These are phyloP conservation scores for Gavia stellata DNA, from an alignment of 2,113 vertebrate species.

Conservation along the genomic window DNA sequence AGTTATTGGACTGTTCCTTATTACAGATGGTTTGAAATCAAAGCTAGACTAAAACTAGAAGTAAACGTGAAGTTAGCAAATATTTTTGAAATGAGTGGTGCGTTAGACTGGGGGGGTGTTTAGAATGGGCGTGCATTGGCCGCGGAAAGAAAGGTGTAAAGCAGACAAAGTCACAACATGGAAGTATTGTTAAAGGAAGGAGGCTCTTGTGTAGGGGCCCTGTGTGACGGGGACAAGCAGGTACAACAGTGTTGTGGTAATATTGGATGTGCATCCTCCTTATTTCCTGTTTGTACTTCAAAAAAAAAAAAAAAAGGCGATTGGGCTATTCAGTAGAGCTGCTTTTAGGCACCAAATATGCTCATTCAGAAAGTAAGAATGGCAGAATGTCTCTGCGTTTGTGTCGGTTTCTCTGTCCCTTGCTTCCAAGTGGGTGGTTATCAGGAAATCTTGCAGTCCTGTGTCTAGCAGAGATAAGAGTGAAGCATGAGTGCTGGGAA, in stretches of 20 bases:
- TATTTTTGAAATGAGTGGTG: not conserved
- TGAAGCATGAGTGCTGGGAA: not conserved
- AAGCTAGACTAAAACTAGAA: not conserved
- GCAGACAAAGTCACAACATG: not conserved
- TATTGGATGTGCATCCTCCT: not conserved
- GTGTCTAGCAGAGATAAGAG: not conserved
- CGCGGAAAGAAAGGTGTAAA: not conserved
- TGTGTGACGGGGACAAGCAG: not conserved
- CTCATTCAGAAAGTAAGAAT: not conserved
- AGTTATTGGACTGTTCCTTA: not conserved
- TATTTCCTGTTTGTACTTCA: not conserved
- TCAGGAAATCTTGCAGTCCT: not conserved
- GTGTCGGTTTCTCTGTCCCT: not conserved
- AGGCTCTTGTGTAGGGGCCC: not conserved
- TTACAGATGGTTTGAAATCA: not conserved
- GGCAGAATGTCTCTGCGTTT: not conserved
- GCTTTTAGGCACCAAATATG: not conserved
- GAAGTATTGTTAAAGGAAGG: rapidly evolving
- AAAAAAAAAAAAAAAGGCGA: not conserved
- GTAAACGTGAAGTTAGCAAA: not conserved
- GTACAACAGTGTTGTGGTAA: not conserved
- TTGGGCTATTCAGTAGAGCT: not conserved
- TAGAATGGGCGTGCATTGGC: rapidly evolving
- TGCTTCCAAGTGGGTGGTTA: not conserved
- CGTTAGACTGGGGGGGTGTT: not conserved